A percentile compares a stretch with the other conserved stretches of the same genome.
phyloP scores from a whole-genome alignment of 1,140 invertebrate species.

The Harpegnathos saltator region DNA sequence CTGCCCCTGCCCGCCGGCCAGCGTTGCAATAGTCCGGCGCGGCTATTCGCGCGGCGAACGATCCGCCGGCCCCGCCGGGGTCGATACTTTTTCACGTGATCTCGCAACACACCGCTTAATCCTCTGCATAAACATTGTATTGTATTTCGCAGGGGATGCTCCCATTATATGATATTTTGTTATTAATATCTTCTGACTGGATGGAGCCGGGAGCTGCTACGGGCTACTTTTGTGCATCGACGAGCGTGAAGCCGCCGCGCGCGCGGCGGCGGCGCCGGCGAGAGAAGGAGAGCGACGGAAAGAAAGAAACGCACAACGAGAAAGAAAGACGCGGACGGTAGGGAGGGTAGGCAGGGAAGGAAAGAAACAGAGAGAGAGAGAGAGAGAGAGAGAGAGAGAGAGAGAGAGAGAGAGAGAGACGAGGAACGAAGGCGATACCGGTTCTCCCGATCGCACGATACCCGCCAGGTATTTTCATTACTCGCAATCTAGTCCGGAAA shows the following conservation, averaged over 20 bases:
- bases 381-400: slow-evolving; percentile 7
- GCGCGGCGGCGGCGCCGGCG: no score
- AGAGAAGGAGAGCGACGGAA: slow-evolving; percentile 30
- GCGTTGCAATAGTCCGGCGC: slow-evolving; percentile 71
- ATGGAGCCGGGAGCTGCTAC: slow-evolving; percentile 80
- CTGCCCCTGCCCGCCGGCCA: slow-evolving; percentile 73
- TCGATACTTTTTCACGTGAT: slow-evolving; percentile 80
- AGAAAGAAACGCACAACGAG: slow-evolving; percentile 56
- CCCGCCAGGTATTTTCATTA: slow-evolving; percentile 77
- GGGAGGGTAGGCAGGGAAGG: slow-evolving; percentile 8
- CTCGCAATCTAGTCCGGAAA: slow-evolving; percentile 60
- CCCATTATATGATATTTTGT: slow-evolving; percentile 86
- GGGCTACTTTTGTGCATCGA: slow-evolving; percentile 81
- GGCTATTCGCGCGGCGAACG: slow-evolving; percentile 50
- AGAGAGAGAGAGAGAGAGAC: slow-evolving; percentile 39
- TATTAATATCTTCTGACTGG: slow-evolving; percentile 86
- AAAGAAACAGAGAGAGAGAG: slow-evolving; percentile 20
- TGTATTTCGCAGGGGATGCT: slow-evolving; percentile 84
- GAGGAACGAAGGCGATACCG: slow-evolving; percentile 72
- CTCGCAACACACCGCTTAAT: slow-evolving; percentile 81
- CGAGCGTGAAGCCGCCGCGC: slow-evolving; percentile 59
- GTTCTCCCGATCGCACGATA: slow-evolving; percentile 81
- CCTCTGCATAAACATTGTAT: slow-evolving; percentile 85
- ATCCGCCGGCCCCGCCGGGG: slow-evolving; percentile 48
- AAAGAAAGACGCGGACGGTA: no score